These are phyloP conservation scores for Sinonovacula constricta DNA, from an alignment of 1,140 invertebrate species.

Conservation along the genomic window DNA sequence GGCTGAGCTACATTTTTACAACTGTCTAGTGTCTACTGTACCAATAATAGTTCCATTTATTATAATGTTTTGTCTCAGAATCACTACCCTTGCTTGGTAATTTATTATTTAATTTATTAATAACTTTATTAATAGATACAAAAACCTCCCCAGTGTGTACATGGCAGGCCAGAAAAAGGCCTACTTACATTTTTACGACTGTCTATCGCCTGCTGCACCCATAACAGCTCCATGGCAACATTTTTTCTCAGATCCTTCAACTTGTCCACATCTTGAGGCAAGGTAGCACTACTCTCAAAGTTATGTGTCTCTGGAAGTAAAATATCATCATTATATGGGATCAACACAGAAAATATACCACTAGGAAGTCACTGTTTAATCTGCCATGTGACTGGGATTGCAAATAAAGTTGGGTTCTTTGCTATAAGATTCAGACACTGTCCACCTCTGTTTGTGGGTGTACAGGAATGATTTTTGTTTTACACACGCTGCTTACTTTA, in stretches of 20 bases:
- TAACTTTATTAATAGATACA: too few relatives aligned
- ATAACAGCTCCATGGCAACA: conserved; percentile 71
- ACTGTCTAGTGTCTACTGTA: conserved; percentile 74
- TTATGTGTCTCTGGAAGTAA: conserved; percentile 12
- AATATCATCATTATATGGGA: too few relatives aligned
- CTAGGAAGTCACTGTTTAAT: neutral
- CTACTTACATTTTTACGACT: conserved; percentile 76
- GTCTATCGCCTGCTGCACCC: conserved; percentile 75
- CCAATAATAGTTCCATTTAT: conserved; percentile 75
- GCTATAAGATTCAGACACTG: neutral
- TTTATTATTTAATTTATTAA: too few relatives aligned
- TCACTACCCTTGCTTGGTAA: conserved; percentile 49
- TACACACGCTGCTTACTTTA: neutral
- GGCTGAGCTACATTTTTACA: conserved; percentile 76
- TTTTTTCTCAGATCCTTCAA: conserved; percentile 65
- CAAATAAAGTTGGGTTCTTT: neutral
- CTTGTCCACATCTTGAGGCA: conserved; percentile 39
- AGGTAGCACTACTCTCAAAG: neutral
- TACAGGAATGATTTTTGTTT: neutral
- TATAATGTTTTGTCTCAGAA: conserved; percentile 65
- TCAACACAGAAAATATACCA: too few relatives aligned
- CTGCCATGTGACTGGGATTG: neutral
- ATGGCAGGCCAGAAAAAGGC: too few relatives aligned
- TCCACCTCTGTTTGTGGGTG: neutral
- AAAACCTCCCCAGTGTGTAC: too few relatives aligned